Conservation (phyloP, 2,888 invertebrate genomes). For the Deroplatys truncata region DNA sequence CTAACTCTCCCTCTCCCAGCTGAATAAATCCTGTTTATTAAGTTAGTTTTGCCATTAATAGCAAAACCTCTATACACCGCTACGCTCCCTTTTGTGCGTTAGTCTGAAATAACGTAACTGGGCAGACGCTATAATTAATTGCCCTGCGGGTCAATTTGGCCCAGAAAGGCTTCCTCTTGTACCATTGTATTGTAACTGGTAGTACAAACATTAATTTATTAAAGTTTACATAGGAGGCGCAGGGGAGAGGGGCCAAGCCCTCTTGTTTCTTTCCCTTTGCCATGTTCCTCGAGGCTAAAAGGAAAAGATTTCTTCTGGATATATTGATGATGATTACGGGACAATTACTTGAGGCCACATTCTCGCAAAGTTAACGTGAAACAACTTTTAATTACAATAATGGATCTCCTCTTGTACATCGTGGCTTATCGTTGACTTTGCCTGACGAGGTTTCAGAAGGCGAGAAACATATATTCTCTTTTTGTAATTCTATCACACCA, state of each 20-base stretch:
- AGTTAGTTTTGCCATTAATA: conserved; percentile 28
- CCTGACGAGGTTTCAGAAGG: not conserved
- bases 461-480: too few species aligned
- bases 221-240: conserved; percentile 8
- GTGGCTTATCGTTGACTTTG: not conserved
- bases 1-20: not conserved
- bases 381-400: not conserved
- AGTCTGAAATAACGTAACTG: conserved; percentile 18
- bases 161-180: conserved; percentile 22
- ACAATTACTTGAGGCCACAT: not conserved
- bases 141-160: conserved; percentile 28
- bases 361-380: not conserved
- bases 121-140: conserved; percentile 28
- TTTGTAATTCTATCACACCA: too few species aligned
- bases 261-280: not conserved
- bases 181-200: conserved; percentile 10
- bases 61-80: conserved; percentile 13
- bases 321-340: not conserved
- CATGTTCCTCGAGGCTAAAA: not conserved
- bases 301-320: not conserved
- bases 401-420: not conserved
- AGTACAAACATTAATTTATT: conserved; percentile 17
- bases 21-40: conserved; percentile 30
- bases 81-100: conserved; percentile 21
- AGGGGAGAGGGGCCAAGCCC: not conserved